Percentiles rank a stretch among this genome's conserved stretches.
phyloP scores from a whole-genome alignment of 2,113 vertebrate species.

The Dicerorhinus sumatrensis region DNA sequence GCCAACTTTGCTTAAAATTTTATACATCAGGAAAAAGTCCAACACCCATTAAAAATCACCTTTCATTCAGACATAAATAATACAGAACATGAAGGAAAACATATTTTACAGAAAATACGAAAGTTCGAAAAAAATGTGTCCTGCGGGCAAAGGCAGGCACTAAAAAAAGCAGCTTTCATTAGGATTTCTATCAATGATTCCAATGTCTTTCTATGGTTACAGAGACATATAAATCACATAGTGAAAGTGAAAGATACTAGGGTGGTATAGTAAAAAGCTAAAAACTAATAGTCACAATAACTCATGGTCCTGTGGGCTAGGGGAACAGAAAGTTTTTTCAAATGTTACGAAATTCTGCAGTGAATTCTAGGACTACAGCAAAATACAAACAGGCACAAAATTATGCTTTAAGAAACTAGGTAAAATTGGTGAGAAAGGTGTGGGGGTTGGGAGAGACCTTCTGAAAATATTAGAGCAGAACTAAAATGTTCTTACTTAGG shows the following conservation, averaged over 20 bases:
- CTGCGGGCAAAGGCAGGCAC: background rate
- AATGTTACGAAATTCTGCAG: background rate
- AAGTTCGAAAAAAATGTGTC: background rate
- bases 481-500: background rate
- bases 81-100: background rate
- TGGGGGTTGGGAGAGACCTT: background rate
- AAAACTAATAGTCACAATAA: constrained; percentile 36
- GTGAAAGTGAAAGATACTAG: background rate
- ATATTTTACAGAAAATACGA: constrained; percentile 16
- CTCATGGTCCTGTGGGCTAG: background rate
- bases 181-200: background rate
- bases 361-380: background rate
- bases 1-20: background rate
- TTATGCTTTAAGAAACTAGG: background rate
- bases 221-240: background rate
- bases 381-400: background rate
- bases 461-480: background rate
- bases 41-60: background rate
- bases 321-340: background rate
- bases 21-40: constrained; percentile 10
- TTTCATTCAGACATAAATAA: background rate
- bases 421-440: background rate
- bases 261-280: background rate
- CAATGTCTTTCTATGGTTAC: background rate
- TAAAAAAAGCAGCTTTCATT: background rate